Percentiles rank a stretch among this genome's conserved stretches.
These are phyloP conservation scores for Lamprologus tigripictilis DNA, from an alignment of 2,113 vertebrate genomes.

Conservation along the genomic window DNA sequence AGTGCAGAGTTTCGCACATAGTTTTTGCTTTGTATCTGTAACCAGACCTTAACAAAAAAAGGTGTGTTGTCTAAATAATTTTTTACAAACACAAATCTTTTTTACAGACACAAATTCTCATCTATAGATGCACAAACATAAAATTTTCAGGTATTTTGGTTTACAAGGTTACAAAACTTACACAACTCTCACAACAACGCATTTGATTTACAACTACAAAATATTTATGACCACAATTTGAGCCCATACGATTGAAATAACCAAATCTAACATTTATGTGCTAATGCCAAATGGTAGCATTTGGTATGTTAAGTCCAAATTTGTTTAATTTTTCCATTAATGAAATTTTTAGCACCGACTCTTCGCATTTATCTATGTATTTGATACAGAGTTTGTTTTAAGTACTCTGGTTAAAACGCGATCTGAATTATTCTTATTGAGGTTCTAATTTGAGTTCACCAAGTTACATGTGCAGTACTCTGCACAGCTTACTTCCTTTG, in stretches of 20 bases:
- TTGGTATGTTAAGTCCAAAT: background rate
- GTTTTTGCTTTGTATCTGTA: background rate
- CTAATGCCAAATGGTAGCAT: background rate
- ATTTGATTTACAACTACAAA: background rate
- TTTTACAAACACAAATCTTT: background rate
- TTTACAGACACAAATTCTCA: background rate
- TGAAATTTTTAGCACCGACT: background rate
- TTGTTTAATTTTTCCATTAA: background rate
- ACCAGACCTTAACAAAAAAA: background rate
- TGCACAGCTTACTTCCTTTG: background rate
- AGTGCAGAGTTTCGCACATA: background rate
- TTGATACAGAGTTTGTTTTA: background rate
- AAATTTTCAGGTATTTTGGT: background rate
- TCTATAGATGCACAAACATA: background rate
- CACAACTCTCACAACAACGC: background rate
- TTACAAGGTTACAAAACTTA: background rate
- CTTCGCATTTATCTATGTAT: background rate
- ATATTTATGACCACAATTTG: background rate
- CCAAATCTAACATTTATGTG: background rate
- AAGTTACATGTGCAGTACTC: background rate
- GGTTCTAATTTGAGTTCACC: background rate
- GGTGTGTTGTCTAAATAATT: background rate
- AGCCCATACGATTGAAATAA: background rate
- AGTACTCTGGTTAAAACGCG: background rate
- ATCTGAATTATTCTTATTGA: background rate